Evolutionary conservation across 2,888 invertebrate species (phyloP).

Genomic region (Phortica magna): DNA sequence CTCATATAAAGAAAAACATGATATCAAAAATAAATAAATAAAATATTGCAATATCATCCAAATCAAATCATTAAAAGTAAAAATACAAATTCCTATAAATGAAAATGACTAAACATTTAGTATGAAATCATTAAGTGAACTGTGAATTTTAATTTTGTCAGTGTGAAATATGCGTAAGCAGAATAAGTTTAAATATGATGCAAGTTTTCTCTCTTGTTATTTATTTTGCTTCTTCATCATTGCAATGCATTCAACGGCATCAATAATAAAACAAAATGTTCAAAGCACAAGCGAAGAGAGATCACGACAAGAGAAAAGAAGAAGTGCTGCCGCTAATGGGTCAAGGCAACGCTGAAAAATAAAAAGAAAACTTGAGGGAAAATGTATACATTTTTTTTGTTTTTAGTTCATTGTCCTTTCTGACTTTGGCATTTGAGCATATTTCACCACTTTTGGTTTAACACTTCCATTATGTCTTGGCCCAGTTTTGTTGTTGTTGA

Average conservation of each 20-base stretch:
- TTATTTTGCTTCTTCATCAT: background rate
- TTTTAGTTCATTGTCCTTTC: constrained; percentile 11
- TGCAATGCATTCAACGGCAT: background rate
- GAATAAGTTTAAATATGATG: too few relatives aligned
- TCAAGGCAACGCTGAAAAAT: background rate
- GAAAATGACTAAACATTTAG: too few relatives aligned
- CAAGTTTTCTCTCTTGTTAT: background rate
- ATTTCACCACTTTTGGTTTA: background rate
- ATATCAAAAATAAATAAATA: too few relatives aligned
- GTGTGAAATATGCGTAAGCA: too few relatives aligned
- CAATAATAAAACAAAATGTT: background rate
- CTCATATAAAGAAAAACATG: too few relatives aligned
- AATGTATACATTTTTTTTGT: background rate
- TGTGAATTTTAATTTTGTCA: too few relatives aligned
- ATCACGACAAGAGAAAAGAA: background rate
- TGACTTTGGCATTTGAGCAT: background rate
- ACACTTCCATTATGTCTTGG: constrained; percentile 11
- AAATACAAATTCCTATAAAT: too few relatives aligned
- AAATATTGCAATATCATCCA: too few relatives aligned
- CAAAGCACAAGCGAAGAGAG: background rate
- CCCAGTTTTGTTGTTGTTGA: background rate
- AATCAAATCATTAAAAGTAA: too few relatives aligned
- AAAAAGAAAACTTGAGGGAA: background rate
- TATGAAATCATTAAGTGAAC: too few relatives aligned
- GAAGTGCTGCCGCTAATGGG: background rate